phyloP scores from a whole-genome alignment of 2,113 vertebrate species.

The Chroicocephalus ridibundus region DNA sequence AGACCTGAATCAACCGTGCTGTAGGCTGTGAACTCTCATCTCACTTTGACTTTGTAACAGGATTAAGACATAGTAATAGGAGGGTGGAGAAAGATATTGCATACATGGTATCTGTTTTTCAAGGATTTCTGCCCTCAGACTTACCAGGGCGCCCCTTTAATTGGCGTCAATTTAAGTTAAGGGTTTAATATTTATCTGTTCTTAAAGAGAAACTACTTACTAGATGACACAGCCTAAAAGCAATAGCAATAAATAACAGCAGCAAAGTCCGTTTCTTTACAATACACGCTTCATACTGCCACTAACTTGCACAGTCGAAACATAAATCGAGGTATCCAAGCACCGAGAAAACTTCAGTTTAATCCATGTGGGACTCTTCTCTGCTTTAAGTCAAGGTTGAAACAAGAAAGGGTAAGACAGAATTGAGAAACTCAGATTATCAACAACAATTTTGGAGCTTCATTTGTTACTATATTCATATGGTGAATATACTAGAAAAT shows the following conservation, averaged over 20 bases:
- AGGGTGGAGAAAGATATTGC: not conserved
- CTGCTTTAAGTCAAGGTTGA: not conserved
- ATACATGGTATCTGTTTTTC: not conserved
- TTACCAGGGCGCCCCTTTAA: not conserved
- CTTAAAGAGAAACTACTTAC: not conserved
- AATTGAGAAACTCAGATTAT: not conserved
- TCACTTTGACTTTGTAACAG: not conserved
- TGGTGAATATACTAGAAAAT: not conserved
- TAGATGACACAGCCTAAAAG: not conserved
- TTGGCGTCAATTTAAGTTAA: not conserved
- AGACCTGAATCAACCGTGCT: not conserved
- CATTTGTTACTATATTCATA: not conserved
- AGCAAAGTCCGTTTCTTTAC: not conserved
- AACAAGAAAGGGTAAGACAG: not conserved
- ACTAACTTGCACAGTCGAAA: not conserved
- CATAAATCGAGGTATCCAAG: not conserved
- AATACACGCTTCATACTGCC: not conserved
- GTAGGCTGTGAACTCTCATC: not conserved
- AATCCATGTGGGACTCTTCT: not conserved
- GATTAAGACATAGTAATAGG: not conserved
- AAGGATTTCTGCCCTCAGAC: not conserved
- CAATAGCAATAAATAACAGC: not conserved
- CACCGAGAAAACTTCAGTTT: not conserved
- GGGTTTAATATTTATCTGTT: slow-evolving; percentile 16
- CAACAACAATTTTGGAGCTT: not conserved